phyloP scores from a whole-genome alignment of 2,797 vertebrate genomes.

The Lycodopsis pacificus region DNA sequence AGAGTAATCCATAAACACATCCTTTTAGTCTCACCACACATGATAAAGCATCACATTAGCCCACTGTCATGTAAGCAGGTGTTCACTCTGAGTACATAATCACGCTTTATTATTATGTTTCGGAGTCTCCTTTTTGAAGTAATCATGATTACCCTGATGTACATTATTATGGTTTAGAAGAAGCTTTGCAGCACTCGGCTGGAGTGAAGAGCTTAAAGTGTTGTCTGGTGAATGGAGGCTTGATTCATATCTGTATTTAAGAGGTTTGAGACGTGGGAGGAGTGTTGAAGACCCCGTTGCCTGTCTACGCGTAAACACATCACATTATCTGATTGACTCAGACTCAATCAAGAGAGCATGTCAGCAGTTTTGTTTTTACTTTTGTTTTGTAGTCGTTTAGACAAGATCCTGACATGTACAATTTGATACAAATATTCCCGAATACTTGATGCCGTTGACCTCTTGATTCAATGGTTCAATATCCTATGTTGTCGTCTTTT shows the following conservation, averaged over 20 bases:
- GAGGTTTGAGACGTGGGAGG: not conserved
- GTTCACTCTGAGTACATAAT: slow-evolving; percentile 36
- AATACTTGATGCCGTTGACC: not conserved
- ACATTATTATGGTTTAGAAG: slow-evolving; percentile 7
- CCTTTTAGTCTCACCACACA: slow-evolving; percentile 11
- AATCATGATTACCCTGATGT: slow-evolving; percentile 26
- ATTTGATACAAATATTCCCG: not conserved
- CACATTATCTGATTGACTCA: slow-evolving; percentile 18
- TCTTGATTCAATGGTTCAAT: not conserved
- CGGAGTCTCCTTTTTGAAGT: slow-evolving; percentile 24
- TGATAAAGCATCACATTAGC: slow-evolving; percentile 9
- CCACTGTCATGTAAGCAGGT: slow-evolving; percentile 26
- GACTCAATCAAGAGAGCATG: not conserved
- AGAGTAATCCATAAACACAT: slow-evolving; percentile 13
- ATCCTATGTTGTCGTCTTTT: not conserved
- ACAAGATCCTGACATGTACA: slow-evolving; percentile 4
- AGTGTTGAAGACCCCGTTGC: not conserved
- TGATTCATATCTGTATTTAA: slow-evolving; percentile 40
- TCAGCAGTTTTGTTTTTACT: not conserved
- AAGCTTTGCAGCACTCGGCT: slow-evolving; percentile 11
- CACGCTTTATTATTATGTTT: slow-evolving; percentile 33
- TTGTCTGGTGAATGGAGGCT: slow-evolving; percentile 19
- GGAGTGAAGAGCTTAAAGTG: slow-evolving; percentile 9
- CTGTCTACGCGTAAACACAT: not conserved
- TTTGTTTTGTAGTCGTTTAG: slow-evolving; percentile 6